Percentiles rank a stretch among this genome's conserved stretches.
These are phyloP conservation scores for Halotydeus destructor DNA, from an alignment of 1,140 invertebrate genomes.

Conservation along the genomic window DNA sequence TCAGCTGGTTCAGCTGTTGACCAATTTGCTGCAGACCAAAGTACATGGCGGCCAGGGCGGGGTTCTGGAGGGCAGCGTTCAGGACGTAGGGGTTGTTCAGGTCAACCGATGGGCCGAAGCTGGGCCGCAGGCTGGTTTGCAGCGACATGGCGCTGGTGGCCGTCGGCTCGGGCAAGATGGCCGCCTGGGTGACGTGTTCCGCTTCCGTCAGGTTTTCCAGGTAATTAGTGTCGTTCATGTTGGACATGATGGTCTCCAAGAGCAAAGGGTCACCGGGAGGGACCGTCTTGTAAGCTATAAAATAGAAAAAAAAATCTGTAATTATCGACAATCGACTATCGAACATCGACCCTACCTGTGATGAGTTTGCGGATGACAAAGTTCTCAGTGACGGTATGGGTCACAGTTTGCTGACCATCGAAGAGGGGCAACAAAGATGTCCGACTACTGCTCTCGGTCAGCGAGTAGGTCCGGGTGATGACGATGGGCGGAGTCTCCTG, in stretches of 20 bases:
- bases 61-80: slow-evolving; percentile 19
- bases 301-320: too few relatives aligned
- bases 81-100: slow-evolving; percentile 18
- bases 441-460: slow-evolving; percentile 16
- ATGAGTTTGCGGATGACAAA: slow-evolving; percentile 20
- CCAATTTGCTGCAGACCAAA: slow-evolving; percentile 18
- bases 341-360: too few relatives aligned
- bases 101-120: slow-evolving; percentile 11
- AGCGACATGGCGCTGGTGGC: slow-evolving; percentile 32
- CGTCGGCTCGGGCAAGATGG: slow-evolving; percentile 23
- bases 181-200: slow-evolving; percentile 5
- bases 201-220: slow-evolving; percentile 12
- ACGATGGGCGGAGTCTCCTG: slow-evolving; percentile 15
- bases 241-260: slow-evolving; percentile 22
- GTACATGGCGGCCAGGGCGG: slow-evolving; percentile 19
- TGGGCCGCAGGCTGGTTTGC: background rate
- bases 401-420: slow-evolving; percentile 17
- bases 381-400: slow-evolving; percentile 20
- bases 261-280: slow-evolving; percentile 15
- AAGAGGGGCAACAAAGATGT: slow-evolving; percentile 19
- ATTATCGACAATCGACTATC: too few relatives aligned
- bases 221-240: slow-evolving; percentile 1
- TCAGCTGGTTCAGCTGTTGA: slow-evolving; percentile 14
- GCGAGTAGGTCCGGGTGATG: slow-evolving; percentile 19
- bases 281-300: slow-evolving; percentile 19